Conservation (phyloP, 2,113 vertebrate genomes). For the Hypanus sabinus region DNA sequence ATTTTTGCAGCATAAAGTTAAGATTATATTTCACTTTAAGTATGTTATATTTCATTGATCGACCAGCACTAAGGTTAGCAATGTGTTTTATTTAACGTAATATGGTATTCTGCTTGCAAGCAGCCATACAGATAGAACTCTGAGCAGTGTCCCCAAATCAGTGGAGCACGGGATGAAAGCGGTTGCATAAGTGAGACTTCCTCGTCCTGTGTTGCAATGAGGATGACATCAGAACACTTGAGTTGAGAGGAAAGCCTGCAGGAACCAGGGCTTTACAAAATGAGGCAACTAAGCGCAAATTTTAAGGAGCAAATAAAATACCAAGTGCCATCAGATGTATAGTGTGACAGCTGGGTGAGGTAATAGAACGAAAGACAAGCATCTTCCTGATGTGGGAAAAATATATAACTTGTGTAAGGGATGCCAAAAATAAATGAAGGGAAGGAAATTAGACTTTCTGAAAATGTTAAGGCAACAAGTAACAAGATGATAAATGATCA, state of each 20-base stretch:
- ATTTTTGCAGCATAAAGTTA: neutral
- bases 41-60: slow-evolving; percentile 7
- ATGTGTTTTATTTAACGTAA: neutral
- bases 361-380: neutral
- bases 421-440: neutral
- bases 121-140: neutral
- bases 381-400: neutral
- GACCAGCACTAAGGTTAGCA: neutral
- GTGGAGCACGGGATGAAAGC: neutral
- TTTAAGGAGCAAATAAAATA: neutral
- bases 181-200: neutral
- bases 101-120: neutral
- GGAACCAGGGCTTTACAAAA: neutral
- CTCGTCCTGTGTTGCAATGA: neutral
- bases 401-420: neutral
- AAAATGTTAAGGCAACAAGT: neutral
- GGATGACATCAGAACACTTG: neutral
- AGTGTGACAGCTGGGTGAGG: no score
- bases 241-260: neutral
- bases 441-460: neutral
- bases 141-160: neutral
- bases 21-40: neutral
- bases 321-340: neutral
- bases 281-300: neutral
- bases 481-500: neutral